Conservation (phyloP, 1,140 invertebrate genomes). For the Drosophila biarmipes region DNA sequence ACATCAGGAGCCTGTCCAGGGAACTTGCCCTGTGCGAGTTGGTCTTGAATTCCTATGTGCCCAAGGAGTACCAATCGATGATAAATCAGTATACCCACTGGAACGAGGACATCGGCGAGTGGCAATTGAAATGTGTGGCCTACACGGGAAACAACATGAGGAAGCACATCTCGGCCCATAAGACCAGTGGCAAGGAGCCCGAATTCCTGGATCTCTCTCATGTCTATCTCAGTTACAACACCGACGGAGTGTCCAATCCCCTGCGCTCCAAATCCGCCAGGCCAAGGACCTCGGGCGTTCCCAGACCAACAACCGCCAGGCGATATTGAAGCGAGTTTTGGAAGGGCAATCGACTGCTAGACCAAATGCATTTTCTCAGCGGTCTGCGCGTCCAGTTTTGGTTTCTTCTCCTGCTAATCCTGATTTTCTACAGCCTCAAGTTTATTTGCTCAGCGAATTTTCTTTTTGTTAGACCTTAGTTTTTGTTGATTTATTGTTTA, state of each 20-base stretch:
- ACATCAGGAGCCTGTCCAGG: constrained; percentile 93
- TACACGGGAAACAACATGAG: constrained; percentile 99
- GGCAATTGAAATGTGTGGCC: constrained; percentile 98
- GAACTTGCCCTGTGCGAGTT: constrained; percentile 96
- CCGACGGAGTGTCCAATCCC: constrained; percentile 75
- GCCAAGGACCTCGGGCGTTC: constrained; percentile 81
- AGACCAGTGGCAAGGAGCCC: constrained; percentile 69
- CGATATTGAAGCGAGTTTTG: constrained; percentile 66
- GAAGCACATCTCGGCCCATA: constrained; percentile 86
- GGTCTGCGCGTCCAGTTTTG: constrained; percentile 52
- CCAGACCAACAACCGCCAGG: constrained; percentile 77
- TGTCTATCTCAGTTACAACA: constrained; percentile 84
- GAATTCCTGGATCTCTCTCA: constrained; percentile 83
- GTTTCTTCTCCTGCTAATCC: constrained; percentile 51
- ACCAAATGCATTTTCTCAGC: constrained; percentile 6
- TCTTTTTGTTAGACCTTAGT: constrained; percentile 38
- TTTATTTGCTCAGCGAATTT: constrained; percentile 62
- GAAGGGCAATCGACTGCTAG: constrained; percentile 15
- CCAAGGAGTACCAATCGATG: constrained; percentile 95
- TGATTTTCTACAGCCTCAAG: constrained; percentile 56
- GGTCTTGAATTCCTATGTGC: constrained; percentile 95
- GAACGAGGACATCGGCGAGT: constrained; percentile 99
- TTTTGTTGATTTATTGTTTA: constrained; percentile 72
- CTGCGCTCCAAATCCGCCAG: constrained; percentile 73
- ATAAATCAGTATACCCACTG: constrained; percentile 97